Percentiles rank a stretch among this genome's conserved stretches.
phyloP scores from a whole-genome alignment of 2,113 vertebrate genomes.

The Triplophysa rosa region DNA sequence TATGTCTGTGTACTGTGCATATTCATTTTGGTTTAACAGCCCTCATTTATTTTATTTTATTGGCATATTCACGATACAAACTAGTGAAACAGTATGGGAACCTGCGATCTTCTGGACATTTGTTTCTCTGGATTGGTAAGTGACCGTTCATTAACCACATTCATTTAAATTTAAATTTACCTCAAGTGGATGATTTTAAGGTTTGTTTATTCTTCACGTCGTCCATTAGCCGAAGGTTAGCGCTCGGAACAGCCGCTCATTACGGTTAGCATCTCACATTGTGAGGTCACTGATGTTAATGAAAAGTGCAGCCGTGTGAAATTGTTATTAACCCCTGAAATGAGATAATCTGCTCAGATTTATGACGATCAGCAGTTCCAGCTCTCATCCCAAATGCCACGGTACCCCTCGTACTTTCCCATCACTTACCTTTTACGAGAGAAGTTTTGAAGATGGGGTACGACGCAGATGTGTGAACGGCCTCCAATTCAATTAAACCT shows the following conservation, averaged over 20 bases:
- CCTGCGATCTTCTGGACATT: no score
- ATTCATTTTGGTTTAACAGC: no score
- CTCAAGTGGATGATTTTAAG: constrained; percentile 19
- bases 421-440: background rate
- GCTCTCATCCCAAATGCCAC: background rate
- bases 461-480: background rate
- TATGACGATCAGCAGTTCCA: background rate
- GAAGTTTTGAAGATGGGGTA: background rate
- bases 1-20: no score
- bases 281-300: constrained; percentile 49
- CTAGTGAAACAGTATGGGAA: no score
- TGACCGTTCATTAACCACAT: background rate
- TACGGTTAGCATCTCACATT: constrained; percentile 32
- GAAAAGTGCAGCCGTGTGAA: constrained; percentile 37
- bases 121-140: no score
- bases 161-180: background rate
- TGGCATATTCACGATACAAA: no score
- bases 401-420: background rate
- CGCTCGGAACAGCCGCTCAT: constrained; percentile 34
- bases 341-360: constrained; percentile 39
- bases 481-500: background rate
- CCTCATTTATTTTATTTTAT: no score
- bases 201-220: constrained; percentile 13
- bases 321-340: constrained; percentile 52
- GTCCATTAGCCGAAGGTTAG: constrained; percentile 17